Base-by-base conservation (phyloP, 2,888 invertebrate genomes). In the Eilema caniola region DNA sequence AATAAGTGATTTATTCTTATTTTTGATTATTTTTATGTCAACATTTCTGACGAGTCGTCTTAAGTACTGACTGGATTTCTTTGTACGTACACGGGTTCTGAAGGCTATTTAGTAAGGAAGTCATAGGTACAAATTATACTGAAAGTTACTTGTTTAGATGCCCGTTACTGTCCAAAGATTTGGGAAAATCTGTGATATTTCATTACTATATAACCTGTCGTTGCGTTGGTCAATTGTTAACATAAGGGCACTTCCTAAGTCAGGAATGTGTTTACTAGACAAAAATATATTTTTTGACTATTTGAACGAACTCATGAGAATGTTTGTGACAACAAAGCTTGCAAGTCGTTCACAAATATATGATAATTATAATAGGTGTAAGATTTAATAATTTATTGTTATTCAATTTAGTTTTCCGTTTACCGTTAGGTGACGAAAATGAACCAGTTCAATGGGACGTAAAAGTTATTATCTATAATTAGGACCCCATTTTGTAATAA, bases 271-370 rank as follows among this genome's bases (percentile, higher is more conserved):
- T 91, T 90, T 88, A 89, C 89, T 92, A 93, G 91, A 95, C 94
- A 92, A 95, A 93, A 93, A 93, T 95, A 95, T 95, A 95, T 95
- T 95, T 95, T 95, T 95, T 95, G 95, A 95, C 94, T 92, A 93
- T 93, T 93, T 94, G 94, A 94, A 91, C 91, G 93, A 92, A 93
- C 93, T 90, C 93, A 91, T 83, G 88, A 88, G 91, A 89, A 88
- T 83, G 84, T 92, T 92, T 93, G 94, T 93, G 92, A 92, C 92
- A 89, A 90, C 90, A 90, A 90, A 92, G 91, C 90, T 92, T 91
- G 89, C 92, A 90, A 92, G 90, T 92, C 91, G 89, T 93, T 94
- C 93, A 91, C 94, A 92, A 91, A 92, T 92, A 88, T 91, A 91
- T 82, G 88, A 91, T 91, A 88, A 90, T 91, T 93, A 93, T 92